Percentiles rank a stretch among this genome's conserved stretches.
Conservation (phyloP, 2,797 vertebrate genomes). For the Xiphorhynchus erythropygius region DNA sequence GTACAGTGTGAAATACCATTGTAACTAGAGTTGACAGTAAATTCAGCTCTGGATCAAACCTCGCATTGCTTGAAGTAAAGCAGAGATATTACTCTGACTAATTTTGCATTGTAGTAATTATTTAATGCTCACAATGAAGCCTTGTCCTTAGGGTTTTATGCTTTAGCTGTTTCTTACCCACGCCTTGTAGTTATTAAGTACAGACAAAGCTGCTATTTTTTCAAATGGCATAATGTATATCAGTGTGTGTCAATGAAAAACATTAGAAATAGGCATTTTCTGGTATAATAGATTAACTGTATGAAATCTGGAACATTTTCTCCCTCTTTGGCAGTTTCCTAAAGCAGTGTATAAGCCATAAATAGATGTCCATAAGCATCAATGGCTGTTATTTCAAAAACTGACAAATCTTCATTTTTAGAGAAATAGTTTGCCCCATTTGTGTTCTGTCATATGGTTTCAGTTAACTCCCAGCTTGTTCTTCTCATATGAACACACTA, state of each 20-base stretch:
- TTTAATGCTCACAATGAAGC: slow-evolving; percentile 79
- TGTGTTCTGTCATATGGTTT: background rate
- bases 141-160: slow-evolving; percentile 78
- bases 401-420: background rate
- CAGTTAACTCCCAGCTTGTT: background rate
- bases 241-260: slow-evolving; percentile 77
- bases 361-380: background rate
- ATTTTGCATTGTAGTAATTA: slow-evolving; percentile 79
- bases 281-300: slow-evolving; percentile 46
- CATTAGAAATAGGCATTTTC: slow-evolving; percentile 67
- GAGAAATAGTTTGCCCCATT: background rate
- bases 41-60: slow-evolving; percentile 9
- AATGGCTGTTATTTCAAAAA: slow-evolving; percentile 2
- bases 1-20: background rate
- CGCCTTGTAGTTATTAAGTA: slow-evolving; percentile 77
- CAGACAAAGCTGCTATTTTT: slow-evolving; percentile 80
- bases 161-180: slow-evolving; percentile 77
- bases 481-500: background rate
- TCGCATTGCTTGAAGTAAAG: slow-evolving; percentile 65
- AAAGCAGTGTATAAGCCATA: background rate
- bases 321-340: background rate
- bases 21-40: background rate
- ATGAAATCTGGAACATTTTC: slow-evolving; percentile 56
- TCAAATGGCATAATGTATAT: slow-evolving; percentile 74
- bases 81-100: slow-evolving; percentile 74